phyloP scores from a whole-genome alignment of 2,888 invertebrate genomes.

The Archaeoteleia sp. region DNA sequence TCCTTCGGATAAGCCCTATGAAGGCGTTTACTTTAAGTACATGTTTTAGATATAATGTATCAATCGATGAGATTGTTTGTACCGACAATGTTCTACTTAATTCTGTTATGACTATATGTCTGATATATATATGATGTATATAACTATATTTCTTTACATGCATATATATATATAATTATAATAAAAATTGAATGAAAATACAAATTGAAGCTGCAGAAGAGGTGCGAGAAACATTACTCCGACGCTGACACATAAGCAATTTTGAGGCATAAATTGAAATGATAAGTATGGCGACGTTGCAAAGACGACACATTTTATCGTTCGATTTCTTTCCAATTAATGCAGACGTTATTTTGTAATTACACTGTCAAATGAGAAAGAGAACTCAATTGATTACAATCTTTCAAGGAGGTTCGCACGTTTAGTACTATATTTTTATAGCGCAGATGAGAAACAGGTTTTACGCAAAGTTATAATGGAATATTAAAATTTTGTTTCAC shows the following conservation, averaged over 20 bases:
- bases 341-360: conserved; percentile 36
- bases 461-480: too few relatives aligned
- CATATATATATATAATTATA: conserved; percentile 3
- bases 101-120: too few relatives aligned
- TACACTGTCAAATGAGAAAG: conserved; percentile 42
- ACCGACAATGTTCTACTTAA: too few relatives aligned
- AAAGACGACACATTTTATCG: conserved; percentile 21
- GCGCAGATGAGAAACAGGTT: conserved; percentile 1
- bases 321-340: conserved; percentile 31
- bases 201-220: not conserved
- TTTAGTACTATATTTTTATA: conserved; percentile 18
- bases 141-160: too few relatives aligned
- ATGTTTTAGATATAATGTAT: too few relatives aligned
- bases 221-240: conserved; percentile 24
- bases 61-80: too few relatives aligned
- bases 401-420: conserved; percentile 16
- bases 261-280: conserved; percentile 42
- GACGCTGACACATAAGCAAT: conserved; percentile 40
- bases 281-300: conserved; percentile 45
- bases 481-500: too few relatives aligned
- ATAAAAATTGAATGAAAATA: conserved; percentile 1
- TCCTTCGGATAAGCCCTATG: too few relatives aligned
- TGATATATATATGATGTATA: too few relatives aligned
- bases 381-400: conserved; percentile 11
- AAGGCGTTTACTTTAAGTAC: too few relatives aligned